A percentile compares a stretch with the other conserved stretches of the same genome.
These are phyloP conservation scores for Julus scanicus DNA, from an alignment of 2,888 invertebrate genomes.

Conservation along the genomic window DNA sequence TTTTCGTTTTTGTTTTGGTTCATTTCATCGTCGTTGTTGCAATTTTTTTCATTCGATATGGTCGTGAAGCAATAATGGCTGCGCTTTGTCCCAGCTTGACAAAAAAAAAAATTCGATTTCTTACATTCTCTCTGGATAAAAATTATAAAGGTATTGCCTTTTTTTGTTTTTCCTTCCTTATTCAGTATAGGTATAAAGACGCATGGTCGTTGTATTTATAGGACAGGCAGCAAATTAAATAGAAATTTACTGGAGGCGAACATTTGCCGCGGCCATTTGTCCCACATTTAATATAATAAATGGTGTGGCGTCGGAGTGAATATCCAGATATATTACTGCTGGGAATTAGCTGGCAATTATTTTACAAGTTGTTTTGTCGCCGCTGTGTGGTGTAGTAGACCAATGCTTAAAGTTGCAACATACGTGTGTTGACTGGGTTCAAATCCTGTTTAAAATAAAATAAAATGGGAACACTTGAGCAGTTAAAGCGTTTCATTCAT, in stretches of 20 bases:
- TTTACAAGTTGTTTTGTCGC: not conserved
- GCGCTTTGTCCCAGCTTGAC: not conserved
- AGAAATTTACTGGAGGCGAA: slow-evolving; percentile 45
- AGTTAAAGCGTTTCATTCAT: too few relatives aligned
- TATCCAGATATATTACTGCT: not conserved
- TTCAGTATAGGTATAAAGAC: not conserved
- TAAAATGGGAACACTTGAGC: too few relatives aligned
- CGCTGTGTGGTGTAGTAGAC: not conserved
- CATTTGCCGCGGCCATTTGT: slow-evolving; percentile 41
- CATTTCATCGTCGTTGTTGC: slow-evolving; percentile 18
- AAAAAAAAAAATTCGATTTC: slow-evolving; percentile 3
- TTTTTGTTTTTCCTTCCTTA: not conserved
- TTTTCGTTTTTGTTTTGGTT: not conserved
- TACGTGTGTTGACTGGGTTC: too few relatives aligned
- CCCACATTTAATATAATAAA: slow-evolving; percentile 27
- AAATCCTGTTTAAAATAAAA: too few relatives aligned
- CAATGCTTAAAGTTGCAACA: not conserved
- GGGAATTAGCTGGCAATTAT: slow-evolving; percentile 36
- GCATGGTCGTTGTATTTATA: not conserved
- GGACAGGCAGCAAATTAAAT: slow-evolving; percentile 29
- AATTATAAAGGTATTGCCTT: slow-evolving; percentile 15
- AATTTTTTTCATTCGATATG: slow-evolving; percentile 1
- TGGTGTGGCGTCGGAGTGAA: not conserved
- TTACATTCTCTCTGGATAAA: not conserved
- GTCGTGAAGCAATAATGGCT: not conserved